These are phyloP conservation scores for Euplagia quadripunctaria DNA, from an alignment of 2,888 invertebrate species.

Conservation along the genomic window DNA sequence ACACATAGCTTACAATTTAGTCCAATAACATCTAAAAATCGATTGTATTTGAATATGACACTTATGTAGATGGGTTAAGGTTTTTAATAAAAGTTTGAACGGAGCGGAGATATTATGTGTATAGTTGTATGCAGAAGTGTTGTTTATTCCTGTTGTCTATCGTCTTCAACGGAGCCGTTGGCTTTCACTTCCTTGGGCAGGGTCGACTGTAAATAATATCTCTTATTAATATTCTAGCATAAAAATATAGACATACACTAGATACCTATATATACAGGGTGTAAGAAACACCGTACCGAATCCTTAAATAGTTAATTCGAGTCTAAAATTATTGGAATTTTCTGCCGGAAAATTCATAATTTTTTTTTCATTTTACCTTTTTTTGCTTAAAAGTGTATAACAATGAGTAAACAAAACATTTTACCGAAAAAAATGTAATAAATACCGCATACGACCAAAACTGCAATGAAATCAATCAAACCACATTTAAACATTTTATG, in stretches of 20 bases:
- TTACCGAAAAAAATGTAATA: too few relatives aligned
- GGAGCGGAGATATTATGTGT: conserved; percentile 70
- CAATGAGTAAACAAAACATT: too few relatives aligned
- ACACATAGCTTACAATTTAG: conserved; percentile 78
- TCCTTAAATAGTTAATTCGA: too few relatives aligned
- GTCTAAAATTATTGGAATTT: too few relatives aligned
- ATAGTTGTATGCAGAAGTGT: conserved; percentile 62
- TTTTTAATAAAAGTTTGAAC: conserved; percentile 58
- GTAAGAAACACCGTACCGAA: too few relatives aligned
- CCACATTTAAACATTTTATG: too few relatives aligned
- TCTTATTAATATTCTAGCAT: neutral
- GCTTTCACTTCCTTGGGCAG: conserved; percentile 83
- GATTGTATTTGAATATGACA: conserved; percentile 67
- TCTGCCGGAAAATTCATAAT: too few relatives aligned
- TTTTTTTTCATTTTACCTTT: too few relatives aligned
- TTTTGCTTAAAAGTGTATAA: too few relatives aligned
- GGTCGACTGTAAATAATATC: conserved; percentile 72
- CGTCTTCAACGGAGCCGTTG: conserved; percentile 76
- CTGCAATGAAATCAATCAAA: too few relatives aligned
- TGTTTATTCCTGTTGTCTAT: conserved; percentile 80
- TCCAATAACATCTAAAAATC: conserved; percentile 76
- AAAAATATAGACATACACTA: neutral
- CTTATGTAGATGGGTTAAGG: conserved; percentile 56
- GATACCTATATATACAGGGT: too few relatives aligned
- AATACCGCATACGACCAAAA: too few relatives aligned